Conservation (phyloP, 2,888 invertebrate genomes). For the Tupiocoris notatus region DNA sequence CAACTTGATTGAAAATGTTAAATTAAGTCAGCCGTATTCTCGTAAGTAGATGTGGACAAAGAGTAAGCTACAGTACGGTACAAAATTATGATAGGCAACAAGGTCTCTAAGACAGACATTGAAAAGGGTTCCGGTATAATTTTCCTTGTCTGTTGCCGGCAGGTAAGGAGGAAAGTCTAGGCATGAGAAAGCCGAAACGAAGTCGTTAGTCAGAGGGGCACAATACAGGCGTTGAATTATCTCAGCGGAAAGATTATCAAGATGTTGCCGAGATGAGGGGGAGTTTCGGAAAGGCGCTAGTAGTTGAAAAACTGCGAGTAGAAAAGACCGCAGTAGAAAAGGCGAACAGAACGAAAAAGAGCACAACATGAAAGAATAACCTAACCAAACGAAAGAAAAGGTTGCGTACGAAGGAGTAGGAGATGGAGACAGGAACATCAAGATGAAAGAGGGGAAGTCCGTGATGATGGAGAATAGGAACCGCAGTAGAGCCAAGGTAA, state of each 20-base stretch:
- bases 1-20: too few species aligned
- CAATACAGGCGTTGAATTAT: neutral
- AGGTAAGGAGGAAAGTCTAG: neutral
- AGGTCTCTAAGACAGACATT: neutral
- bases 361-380: conserved; percentile 9
- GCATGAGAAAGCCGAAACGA: neutral
- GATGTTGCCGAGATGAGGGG: neutral
- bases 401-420: neutral
- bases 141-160: neutral
- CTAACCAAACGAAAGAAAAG: neutral
- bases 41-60: too few species aligned
- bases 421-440: neutral
- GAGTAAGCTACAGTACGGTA: too few species aligned
- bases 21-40: too few species aligned
- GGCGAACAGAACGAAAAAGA: neutral
- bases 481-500: neutral
- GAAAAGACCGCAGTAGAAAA: neutral
- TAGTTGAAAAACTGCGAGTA: conserved; percentile 26
- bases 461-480: neutral
- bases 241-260: neutral
- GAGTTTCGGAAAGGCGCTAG: conserved; percentile 10
- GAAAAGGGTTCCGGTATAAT: neutral
- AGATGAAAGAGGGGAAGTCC: neutral
- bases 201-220: neutral
- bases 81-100: too few species aligned